phyloP scores from a whole-genome alignment of 2,113 vertebrate genomes.

The Oncorhynchus gorbuscha region DNA sequence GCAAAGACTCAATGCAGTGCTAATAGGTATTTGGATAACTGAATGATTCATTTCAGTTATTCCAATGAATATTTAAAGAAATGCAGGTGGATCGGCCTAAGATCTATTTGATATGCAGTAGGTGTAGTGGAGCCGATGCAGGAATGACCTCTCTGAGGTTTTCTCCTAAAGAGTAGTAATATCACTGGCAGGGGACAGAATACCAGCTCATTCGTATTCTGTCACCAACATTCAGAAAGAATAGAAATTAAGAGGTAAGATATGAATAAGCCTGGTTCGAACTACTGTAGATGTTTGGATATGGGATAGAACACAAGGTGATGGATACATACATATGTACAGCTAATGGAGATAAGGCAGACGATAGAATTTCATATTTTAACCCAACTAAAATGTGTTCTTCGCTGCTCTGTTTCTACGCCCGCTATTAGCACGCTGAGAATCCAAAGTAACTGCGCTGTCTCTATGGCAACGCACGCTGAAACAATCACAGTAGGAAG shows the following conservation, averaged over 20 bases:
- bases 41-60: neutral
- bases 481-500: slow-evolving; percentile 38
- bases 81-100: neutral
- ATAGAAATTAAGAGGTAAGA: neutral
- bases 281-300: neutral
- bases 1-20: neutral
- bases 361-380: neutral
- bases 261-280: neutral
- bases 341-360: neutral
- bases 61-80: neutral
- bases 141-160: neutral
- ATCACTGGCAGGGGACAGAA: neutral
- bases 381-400: neutral
- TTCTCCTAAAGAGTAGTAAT: neutral
- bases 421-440: slow-evolving; percentile 8
- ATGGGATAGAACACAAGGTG: neutral
- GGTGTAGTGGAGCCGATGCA: too few species aligned
- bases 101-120: too few species aligned
- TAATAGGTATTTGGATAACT: neutral
- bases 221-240: neutral
- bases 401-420: slow-evolving; percentile 25
- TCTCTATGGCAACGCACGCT: slow-evolving; percentile 47
- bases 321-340: neutral
- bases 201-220: neutral
- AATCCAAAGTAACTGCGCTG: slow-evolving; percentile 35